These are phyloP conservation scores for Callipepla squamata DNA, from an alignment of 2,113 vertebrate genomes.

Conservation along the genomic window DNA sequence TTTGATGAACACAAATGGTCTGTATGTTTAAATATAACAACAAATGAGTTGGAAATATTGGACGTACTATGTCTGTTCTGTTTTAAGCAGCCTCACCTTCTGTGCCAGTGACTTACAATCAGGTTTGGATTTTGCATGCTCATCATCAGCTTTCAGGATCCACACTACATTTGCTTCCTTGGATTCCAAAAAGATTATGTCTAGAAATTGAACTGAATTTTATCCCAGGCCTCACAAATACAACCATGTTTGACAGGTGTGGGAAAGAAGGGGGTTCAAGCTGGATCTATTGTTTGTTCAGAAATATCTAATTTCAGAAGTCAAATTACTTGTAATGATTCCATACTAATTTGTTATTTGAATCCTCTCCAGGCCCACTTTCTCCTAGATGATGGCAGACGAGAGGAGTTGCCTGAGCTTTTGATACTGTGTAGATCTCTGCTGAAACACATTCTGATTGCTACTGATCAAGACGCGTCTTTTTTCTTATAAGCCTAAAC, in stretches of 20 bases:
- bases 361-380: not conserved
- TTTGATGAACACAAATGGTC: not conserved
- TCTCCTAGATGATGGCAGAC: not conserved
- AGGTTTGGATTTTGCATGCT: not conserved
- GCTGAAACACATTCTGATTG: not conserved
- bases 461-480: not conserved
- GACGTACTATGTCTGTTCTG: not conserved
- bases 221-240: not conserved
- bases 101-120: not conserved
- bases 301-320: conserved; percentile 50
- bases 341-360: conserved; percentile 56
- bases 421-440: not conserved
- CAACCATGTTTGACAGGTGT: conserved; percentile 15
- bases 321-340: conserved; percentile 13
- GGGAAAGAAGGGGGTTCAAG: conserved; percentile 32
- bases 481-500: not conserved
- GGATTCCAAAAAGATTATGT: conserved; percentile 18
- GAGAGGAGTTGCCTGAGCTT: not conserved
- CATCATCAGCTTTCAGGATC: not conserved
- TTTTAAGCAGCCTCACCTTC: not conserved
- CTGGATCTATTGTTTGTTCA: conserved; percentile 5
- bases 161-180: not conserved
- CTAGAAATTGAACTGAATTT: not conserved
- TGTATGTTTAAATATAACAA: not conserved
- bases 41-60: not conserved